Conservation (phyloP, 2,113 vertebrate species). For the Xenopus laevis region DNA sequence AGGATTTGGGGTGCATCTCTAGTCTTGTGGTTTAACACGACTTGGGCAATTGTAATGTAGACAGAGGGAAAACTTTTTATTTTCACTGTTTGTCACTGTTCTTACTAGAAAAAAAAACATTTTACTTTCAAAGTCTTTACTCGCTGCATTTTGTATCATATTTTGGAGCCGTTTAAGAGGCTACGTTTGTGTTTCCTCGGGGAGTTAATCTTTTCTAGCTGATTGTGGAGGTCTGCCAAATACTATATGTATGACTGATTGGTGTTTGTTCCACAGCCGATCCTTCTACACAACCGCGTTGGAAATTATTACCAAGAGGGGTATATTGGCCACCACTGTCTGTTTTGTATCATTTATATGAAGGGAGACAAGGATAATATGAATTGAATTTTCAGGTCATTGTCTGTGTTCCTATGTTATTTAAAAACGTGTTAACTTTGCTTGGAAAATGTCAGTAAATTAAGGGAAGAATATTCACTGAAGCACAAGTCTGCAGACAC, state of each 20-base stretch:
- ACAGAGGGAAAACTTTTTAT: not conserved
- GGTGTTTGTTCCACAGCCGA: not conserved
- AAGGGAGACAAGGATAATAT: not conserved
- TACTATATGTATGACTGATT: conserved; percentile 33
- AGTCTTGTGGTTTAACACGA: no score
- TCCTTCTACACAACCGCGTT: not conserved
- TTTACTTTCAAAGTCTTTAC: not conserved
- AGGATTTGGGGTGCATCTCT: no score
- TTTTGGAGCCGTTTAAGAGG: not conserved
- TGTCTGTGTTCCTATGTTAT: not conserved
- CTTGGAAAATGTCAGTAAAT: no score
- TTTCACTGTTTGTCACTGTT: not conserved
- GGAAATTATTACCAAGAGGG: conserved; percentile 39
- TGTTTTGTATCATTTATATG: conserved; percentile 1
- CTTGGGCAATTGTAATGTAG: no score
- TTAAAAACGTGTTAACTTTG: not conserved
- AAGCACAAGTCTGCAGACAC: no score
- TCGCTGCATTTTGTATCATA: not conserved
- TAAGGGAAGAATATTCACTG: no score
- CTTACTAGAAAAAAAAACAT: not conserved
- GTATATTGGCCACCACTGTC: not conserved
- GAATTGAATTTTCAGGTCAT: not conserved
- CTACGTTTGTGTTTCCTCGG: not conserved
- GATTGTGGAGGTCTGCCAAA: conserved; percentile 6
- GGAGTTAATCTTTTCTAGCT: conserved; percentile 10